These are phyloP conservation scores for Tanypteryx hageni DNA, from an alignment of 2,888 invertebrate genomes.

Conservation along the genomic window DNA sequence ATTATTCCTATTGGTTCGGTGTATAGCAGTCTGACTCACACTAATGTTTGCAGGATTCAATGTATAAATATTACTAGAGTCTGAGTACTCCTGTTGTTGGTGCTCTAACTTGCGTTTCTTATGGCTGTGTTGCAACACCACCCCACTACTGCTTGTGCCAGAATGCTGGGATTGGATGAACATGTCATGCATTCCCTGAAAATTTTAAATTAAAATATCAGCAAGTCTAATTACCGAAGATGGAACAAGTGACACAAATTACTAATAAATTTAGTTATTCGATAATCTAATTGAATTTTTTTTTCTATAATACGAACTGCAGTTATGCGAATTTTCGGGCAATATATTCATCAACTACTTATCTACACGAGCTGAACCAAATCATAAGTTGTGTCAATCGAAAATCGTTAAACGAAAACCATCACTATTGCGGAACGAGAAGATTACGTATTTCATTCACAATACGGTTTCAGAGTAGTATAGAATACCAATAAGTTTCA, in stretches of 20 bases:
- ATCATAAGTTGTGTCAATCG: too few species aligned
- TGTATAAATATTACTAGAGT: constrained; percentile 72
- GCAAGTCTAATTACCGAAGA: too few species aligned
- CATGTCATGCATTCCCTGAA: constrained; percentile 92
- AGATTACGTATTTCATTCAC: too few species aligned
- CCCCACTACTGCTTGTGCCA: constrained; percentile 74
- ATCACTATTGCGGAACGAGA: too few species aligned
- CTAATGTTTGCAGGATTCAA: constrained; percentile 71
- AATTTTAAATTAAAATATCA: constrained; percentile 67
- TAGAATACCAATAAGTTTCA: too few species aligned
- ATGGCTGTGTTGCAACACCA: constrained; percentile 73
- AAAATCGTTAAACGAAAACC: too few species aligned
- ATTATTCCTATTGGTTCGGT: constrained; percentile 69
- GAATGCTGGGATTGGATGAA: constrained; percentile 84
- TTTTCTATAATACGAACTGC: neutral
- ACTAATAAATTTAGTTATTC: neutral
- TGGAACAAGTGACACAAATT: too few species aligned
- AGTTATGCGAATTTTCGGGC: neutral
- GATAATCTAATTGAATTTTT: neutral
- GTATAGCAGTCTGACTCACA: constrained; percentile 67
- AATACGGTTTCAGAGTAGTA: too few species aligned
- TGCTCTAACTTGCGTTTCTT: constrained; percentile 73
- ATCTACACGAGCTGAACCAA: too few species aligned
- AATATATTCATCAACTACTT: neutral
- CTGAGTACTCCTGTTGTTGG: constrained; percentile 68